phyloP scores from a whole-genome alignment of 2,797 vertebrate species.

The Syngnathus rostellatus region DNA sequence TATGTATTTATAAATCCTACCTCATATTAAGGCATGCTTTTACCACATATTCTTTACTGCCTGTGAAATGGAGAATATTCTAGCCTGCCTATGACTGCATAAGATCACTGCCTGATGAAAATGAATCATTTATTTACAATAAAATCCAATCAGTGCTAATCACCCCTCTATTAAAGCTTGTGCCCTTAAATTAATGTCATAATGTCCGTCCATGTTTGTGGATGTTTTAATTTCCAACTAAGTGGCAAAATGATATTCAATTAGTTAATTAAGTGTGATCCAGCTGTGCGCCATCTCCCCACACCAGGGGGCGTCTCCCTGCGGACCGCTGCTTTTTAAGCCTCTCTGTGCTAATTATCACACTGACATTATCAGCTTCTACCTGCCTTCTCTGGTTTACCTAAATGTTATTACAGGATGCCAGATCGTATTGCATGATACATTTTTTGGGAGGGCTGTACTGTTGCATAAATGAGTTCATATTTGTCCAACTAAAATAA shows the following conservation, averaged over 20 bases:
- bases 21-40: not conserved
- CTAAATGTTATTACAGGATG: conserved; percentile 18
- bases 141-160: conserved; percentile 36
- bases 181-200: conserved; percentile 53
- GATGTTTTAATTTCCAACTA: conserved; percentile 62
- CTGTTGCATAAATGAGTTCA: not conserved
- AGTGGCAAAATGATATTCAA: conserved; percentile 71
- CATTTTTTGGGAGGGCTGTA: not conserved
- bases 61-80: not conserved
- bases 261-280: conserved; percentile 77
- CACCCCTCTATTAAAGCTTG: conserved; percentile 15
- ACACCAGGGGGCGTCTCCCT: conserved; percentile 63
- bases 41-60: not conserved
- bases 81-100: not conserved
- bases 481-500: not conserved
- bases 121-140: conserved; percentile 27
- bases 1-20: not conserved
- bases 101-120: conserved; percentile 17
- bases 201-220: conserved; percentile 62
- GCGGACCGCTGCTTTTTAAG: conserved; percentile 57
- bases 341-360: conserved; percentile 66
- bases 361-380: conserved; percentile 66
- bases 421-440: conserved; percentile 22
- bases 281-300: conserved; percentile 72
- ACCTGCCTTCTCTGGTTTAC: conserved; percentile 40